A percentile compares a stretch with the other conserved stretches of the same genome.
phyloP scores from a whole-genome alignment of 2,113 vertebrate genomes.

The Hydropotes inermis region DNA sequence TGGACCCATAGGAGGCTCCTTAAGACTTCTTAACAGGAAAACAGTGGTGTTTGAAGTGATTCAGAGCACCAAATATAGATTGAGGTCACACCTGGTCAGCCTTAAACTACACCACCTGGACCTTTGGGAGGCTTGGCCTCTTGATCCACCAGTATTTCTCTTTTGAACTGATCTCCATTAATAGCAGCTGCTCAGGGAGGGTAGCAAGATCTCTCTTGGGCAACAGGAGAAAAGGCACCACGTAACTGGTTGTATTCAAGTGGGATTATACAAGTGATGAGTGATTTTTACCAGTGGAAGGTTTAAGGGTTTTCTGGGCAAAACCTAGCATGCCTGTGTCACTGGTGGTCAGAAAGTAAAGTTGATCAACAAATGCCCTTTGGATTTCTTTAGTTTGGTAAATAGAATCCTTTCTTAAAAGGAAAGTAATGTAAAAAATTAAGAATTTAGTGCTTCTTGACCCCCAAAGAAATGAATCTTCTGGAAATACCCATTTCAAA shows the following conservation, averaged over 20 bases:
- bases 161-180: not conserved
- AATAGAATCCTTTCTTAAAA: not conserved
- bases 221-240: not conserved
- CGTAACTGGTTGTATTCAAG: not conserved
- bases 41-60: not conserved
- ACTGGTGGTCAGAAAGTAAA: not conserved
- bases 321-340: not conserved
- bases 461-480: constrained; percentile 5
- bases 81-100: not conserved
- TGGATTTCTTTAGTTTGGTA: not conserved
- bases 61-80: not conserved
- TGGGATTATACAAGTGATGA: not conserved
- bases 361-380: not conserved
- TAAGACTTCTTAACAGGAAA: not conserved
- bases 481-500: not conserved
- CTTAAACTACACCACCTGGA: not conserved
- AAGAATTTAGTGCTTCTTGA: not conserved
- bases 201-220: not conserved
- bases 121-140: not conserved
- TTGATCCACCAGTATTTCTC: not conserved
- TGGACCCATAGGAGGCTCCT: not conserved
- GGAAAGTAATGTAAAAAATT: not conserved
- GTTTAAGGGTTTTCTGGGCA: not conserved
- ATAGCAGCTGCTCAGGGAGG: not conserved
- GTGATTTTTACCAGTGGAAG: not conserved